Conservation (phyloP, 2,888 invertebrate species). For the Rhamnusium bicolor region DNA sequence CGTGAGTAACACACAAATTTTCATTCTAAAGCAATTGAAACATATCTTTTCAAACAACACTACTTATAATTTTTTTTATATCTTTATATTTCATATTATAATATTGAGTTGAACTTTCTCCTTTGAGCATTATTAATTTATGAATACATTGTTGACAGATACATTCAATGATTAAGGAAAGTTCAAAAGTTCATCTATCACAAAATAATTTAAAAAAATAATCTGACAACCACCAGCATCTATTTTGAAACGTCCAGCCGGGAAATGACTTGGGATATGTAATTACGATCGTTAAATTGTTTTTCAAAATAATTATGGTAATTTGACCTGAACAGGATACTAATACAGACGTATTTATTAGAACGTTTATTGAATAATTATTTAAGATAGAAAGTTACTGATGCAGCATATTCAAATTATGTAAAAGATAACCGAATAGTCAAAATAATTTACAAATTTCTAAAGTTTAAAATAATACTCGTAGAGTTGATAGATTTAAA, state of each 20-base stretch:
- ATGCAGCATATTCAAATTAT: too few relatives aligned
- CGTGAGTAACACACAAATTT: not conserved
- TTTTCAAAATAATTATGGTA: not conserved
- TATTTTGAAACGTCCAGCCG: not conserved
- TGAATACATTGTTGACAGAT: not conserved
- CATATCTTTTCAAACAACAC: too few relatives aligned
- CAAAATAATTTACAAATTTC: too few relatives aligned
- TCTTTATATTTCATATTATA: too few relatives aligned
- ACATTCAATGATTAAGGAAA: not conserved
- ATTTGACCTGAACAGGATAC: not conserved
- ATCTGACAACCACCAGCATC: not conserved
- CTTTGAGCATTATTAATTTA: too few relatives aligned
- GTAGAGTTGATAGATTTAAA: too few relatives aligned
- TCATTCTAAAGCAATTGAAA: not conserved
- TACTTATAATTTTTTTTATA: too few relatives aligned
- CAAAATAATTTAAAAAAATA: not conserved
- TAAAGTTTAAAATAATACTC: too few relatives aligned
- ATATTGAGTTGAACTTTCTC: too few relatives aligned
- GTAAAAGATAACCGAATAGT: too few relatives aligned
- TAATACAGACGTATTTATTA: not conserved
- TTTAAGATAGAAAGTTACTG: not conserved
- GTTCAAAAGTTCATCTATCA: not conserved
- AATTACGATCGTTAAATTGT: not conserved
- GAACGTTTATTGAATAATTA: not conserved
- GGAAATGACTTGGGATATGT: not conserved